Conservation (phyloP, 2,113 vertebrate genomes). For the Oreocharis arfaki region DNA sequence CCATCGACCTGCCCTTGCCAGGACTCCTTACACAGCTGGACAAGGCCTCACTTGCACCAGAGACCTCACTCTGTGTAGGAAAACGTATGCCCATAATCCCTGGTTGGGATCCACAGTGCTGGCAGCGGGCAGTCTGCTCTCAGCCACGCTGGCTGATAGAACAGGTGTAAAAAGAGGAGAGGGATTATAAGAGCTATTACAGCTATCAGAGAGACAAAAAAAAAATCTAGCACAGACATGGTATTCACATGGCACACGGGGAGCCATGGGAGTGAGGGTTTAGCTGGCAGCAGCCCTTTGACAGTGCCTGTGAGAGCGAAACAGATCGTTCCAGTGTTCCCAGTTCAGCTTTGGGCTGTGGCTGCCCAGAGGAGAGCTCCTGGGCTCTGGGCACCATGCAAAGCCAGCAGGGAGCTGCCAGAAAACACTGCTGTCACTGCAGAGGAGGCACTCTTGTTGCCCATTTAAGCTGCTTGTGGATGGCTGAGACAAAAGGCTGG, state of each 20-base stretch:
- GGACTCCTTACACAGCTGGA: not conserved
- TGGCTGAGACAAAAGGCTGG: not conserved
- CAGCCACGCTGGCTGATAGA: fast-evolving
- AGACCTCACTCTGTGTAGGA: not conserved
- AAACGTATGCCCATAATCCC: not conserved
- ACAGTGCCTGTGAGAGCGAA: not conserved
- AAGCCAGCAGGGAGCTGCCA: not conserved
- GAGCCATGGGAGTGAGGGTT: not conserved
- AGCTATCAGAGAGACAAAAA: not conserved
- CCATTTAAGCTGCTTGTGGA: not conserved
- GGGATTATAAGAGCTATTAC: not conserved
- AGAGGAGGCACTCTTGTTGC: not conserved
- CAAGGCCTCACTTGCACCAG: fast-evolving
- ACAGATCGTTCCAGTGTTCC: not conserved
- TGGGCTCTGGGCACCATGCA: not conserved
- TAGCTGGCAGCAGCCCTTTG: not conserved
- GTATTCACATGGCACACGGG: not conserved
- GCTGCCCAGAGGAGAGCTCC: not conserved
- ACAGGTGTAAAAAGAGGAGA: not conserved
- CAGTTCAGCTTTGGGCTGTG: not conserved
- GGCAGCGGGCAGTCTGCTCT: not conserved
- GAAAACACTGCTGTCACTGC: not conserved
- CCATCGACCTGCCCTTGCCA: fast-evolving
- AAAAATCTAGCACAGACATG: not conserved
- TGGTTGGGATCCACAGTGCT: not conserved